Evolutionary conservation across 2,113 vertebrate genomes (phyloP).

Genomic region (Sebastes schlegelii): DNA sequence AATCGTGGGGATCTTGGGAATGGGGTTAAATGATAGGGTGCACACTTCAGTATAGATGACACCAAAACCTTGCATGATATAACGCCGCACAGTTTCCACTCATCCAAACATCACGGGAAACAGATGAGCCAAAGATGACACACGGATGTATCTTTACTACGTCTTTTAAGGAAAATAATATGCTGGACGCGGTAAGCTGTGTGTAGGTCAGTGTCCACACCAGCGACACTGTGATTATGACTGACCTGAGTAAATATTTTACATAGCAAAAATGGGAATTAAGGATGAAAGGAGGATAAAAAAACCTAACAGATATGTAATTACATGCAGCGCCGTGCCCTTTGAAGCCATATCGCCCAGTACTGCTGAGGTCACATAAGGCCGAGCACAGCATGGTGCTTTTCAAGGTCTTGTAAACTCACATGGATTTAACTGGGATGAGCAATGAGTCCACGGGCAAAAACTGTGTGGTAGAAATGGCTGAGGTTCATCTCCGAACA

Average conservation of each 20-base stretch:
- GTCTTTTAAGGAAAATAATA: conserved; percentile 40
- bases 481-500: conserved; percentile 44
- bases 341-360: conserved; percentile 27
- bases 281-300: conserved; percentile 51
- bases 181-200: conserved; percentile 11
- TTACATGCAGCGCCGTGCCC: conserved; percentile 38
- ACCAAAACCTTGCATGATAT: conserved; percentile 34
- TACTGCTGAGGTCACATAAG: conserved; percentile 40
- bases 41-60: conserved; percentile 14
- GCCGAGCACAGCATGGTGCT: conserved; percentile 1
- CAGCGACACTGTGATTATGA: conserved; percentile 61
- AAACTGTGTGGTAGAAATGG: conserved; percentile 23
- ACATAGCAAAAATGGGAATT: conserved; percentile 51
- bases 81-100: conserved; percentile 30
- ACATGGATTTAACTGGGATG: conserved; percentile 31
- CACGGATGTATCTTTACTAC: conserved; percentile 37
- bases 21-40: conserved; percentile 65
- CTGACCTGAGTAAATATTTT: conserved; percentile 75
- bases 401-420: conserved; percentile 36
- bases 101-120: conserved; percentile 27
- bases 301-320: conserved; percentile 50
- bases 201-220: conserved; percentile 43
- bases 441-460: conserved; percentile 24
- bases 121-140: conserved; percentile 45
- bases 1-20: conserved; percentile 43